Evolutionary conservation across 2,888 invertebrate species (phyloP).

Genomic region (Tanytarsus gracilentus): DNA sequence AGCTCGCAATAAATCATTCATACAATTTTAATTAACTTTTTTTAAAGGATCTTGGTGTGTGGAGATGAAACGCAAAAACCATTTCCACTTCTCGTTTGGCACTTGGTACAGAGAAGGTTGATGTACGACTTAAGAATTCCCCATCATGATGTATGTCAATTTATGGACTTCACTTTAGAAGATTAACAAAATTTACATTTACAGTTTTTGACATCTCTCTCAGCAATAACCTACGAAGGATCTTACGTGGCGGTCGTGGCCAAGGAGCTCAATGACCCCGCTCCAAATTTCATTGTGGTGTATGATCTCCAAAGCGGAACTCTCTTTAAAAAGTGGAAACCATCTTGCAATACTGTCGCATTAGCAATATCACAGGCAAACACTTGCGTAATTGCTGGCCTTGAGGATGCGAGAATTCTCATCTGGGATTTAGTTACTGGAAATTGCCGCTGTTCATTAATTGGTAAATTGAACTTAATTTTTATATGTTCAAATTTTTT

Average conservation of each 20-base stretch:
- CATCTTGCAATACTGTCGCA: conserved; percentile 72
- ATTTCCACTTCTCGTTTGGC: conserved; percentile 83
- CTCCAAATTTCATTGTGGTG: conserved; percentile 81
- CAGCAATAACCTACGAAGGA: conserved; percentile 78
- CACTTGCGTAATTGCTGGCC: conserved; percentile 73
- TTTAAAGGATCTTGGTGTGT: conserved; percentile 67
- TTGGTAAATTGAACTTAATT: not conserved
- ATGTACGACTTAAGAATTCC: conserved; percentile 80
- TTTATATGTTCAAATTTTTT: conserved; percentile 49
- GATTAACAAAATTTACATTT: not conserved
- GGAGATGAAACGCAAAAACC: conserved; percentile 90
- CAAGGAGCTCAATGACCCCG: conserved; percentile 63
- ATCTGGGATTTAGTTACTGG: conserved; percentile 83
- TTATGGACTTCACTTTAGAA: not conserved
- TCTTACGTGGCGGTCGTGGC: conserved; percentile 64
- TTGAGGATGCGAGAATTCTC: conserved; percentile 71
- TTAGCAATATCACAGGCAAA: conserved; percentile 75
- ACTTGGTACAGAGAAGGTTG: conserved; percentile 70
- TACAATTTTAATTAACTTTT: not conserved
- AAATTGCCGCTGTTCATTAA: conserved; percentile 34
- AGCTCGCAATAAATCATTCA: conserved; percentile 12
- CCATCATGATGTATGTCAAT: conserved; percentile 57
- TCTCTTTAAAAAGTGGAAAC: conserved; percentile 86
- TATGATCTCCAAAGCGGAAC: conserved; percentile 86
- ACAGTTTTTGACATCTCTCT: conserved; percentile 64